Conservation (phyloP, 2,113 vertebrate genomes). For the Lates calcarifer region DNA sequence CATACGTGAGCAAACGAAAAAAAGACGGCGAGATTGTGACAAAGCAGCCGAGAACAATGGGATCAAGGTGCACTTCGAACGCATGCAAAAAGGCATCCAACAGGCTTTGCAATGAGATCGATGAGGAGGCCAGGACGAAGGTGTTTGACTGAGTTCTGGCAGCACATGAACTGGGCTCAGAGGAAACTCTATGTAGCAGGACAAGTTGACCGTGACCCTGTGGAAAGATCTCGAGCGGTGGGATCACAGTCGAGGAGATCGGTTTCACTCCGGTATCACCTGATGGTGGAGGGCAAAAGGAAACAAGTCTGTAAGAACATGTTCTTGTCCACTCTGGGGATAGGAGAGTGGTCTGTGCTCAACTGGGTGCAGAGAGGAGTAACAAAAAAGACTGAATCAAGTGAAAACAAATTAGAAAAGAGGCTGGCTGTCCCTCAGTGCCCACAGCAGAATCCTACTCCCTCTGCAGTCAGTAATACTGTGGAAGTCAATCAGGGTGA, state of each 20-base stretch:
- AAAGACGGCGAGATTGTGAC: conserved; percentile 37
- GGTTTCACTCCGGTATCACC: conserved; percentile 45
- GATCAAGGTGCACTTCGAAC: conserved; percentile 13
- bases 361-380: conserved; percentile 42
- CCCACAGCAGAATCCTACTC: neutral
- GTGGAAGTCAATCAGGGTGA: conserved; percentile 19
- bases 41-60: conserved; percentile 41
- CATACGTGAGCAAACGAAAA: conserved; percentile 52
- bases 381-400: neutral
- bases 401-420: conserved; percentile 8
- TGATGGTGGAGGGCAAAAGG: conserved; percentile 43
- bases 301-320: conserved; percentile 60
- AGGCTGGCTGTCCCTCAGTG: neutral
- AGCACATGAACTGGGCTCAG: conserved; percentile 54
- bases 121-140: conserved; percentile 16
- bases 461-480: neutral
- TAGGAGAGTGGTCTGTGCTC: conserved; percentile 62
- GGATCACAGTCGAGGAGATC: conserved; percentile 27
- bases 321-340: conserved; percentile 56
- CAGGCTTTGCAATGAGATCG: conserved; percentile 41
- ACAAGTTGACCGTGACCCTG: conserved; percentile 42
- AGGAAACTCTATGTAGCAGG: conserved; percentile 37
- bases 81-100: conserved; percentile 45
- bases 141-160: conserved; percentile 52
- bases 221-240: conserved; percentile 36